phyloP scores from a whole-genome alignment of 2,113 vertebrate genomes.

The Ondatra zibethicus region DNA sequence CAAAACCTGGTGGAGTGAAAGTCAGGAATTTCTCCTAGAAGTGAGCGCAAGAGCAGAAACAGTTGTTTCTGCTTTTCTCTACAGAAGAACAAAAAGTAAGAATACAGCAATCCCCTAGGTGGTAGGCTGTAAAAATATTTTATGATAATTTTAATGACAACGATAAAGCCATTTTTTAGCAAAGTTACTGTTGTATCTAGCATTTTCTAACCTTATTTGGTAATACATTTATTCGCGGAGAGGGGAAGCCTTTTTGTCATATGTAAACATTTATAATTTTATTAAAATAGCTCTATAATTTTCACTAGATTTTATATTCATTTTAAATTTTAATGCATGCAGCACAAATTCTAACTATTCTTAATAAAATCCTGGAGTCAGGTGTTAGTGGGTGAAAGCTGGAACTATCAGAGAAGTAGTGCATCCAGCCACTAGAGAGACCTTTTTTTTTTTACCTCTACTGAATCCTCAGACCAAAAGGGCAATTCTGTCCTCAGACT shows the following conservation, averaged over 20 bases:
- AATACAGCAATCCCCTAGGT: neutral
- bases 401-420: too few species aligned
- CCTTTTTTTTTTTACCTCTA: too few species aligned
- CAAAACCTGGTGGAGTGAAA: neutral
- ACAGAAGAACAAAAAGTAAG: neutral
- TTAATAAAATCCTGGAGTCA: too few species aligned
- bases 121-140: neutral
- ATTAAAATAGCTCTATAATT: neutral
- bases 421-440: too few species aligned
- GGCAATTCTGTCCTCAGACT: too few species aligned
- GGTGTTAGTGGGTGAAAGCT: too few species aligned
- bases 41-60: neutral
- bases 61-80: neutral
- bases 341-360: too few species aligned
- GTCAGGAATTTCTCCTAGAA: neutral
- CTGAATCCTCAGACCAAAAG: too few species aligned
- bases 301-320: neutral
- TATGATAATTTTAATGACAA: neutral
- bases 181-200: neutral
- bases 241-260: neutral
- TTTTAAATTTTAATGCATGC: neutral
- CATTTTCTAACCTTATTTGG: neutral
- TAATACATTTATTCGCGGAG: neutral
- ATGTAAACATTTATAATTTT: neutral
- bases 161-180: neutral